phyloP scores from a whole-genome alignment of 2,797 vertebrate species.

The Anas georgica region DNA sequence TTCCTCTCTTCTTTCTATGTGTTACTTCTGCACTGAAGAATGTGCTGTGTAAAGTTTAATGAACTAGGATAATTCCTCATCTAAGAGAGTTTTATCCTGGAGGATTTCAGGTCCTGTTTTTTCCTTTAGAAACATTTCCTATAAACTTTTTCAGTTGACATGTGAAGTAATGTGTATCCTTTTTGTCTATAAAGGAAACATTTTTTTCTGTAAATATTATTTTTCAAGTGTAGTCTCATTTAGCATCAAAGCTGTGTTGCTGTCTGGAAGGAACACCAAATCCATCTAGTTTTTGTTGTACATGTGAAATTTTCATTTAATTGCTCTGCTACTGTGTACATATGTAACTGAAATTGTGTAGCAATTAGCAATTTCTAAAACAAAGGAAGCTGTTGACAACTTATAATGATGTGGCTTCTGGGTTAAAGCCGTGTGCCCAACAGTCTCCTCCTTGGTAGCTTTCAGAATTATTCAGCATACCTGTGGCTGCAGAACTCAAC shows the following conservation, averaged over 20 bases:
- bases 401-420: neutral
- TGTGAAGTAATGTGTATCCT: neutral
- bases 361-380: neutral
- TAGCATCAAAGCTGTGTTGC: neutral
- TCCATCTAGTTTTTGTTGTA: neutral
- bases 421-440: neutral
- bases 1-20: neutral
- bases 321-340: neutral
- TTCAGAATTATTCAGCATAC: neutral
- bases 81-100: neutral
- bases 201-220: neutral
- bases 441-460: neutral
- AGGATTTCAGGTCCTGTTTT: neutral
- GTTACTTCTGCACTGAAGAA: neutral
- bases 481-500: neutral
- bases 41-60: neutral
- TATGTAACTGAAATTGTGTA: neutral
- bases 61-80: slow-evolving; percentile 1
- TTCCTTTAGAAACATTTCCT: neutral
- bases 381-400: neutral
- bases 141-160: neutral
- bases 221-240: neutral
- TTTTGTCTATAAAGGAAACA: slow-evolving; percentile 1
- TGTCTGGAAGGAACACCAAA: neutral
- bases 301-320: neutral